Conservation (phyloP, 2,113 vertebrate species). For the Lepus americanus region DNA sequence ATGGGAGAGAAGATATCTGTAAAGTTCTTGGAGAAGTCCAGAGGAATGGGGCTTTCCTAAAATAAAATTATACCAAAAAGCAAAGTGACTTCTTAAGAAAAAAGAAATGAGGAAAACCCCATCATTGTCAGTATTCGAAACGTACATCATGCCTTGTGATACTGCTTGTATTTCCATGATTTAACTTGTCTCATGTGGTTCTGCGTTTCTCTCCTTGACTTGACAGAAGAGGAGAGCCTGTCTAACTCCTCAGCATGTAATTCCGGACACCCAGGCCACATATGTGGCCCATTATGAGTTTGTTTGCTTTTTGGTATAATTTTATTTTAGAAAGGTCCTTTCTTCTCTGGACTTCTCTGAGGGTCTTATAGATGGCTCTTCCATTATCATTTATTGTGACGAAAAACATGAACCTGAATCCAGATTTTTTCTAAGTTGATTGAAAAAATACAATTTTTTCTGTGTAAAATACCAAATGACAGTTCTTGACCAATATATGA, state of each 20-base stretch:
- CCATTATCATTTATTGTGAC: neutral
- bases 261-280: neutral
- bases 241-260: neutral
- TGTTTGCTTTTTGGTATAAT: conserved; percentile 14
- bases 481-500: neutral
- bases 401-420: neutral
- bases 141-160: neutral
- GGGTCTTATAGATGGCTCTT: neutral
- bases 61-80: neutral
- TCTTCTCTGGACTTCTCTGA: neutral
- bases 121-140: neutral
- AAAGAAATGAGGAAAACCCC: neutral
- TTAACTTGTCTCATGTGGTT: neutral
- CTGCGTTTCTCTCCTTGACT: neutral
- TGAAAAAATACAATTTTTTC: neutral
- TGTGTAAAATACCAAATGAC: neutral
- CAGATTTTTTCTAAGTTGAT: neutral
- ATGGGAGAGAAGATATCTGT: neutral
- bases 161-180: neutral
- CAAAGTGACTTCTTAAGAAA: conserved; percentile 14
- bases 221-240: neutral
- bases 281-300: neutral
- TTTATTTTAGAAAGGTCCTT: neutral
- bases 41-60: neutral
- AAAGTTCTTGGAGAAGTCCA: neutral